Base-by-base conservation (phyloP, 1,140 invertebrate genomes). In the Papilio aristodemus region DNA sequence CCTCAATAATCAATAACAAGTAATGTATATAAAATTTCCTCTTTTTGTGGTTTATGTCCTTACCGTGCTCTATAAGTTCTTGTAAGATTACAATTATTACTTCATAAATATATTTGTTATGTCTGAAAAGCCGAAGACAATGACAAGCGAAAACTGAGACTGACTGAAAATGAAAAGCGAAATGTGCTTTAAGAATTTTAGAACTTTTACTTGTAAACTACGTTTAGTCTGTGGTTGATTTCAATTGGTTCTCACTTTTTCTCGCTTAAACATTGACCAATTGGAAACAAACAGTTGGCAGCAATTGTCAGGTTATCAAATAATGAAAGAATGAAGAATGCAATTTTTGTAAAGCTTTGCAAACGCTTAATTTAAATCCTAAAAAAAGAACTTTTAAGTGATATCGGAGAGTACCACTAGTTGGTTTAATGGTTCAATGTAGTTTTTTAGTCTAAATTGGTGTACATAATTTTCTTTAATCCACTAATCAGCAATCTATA, bases 201-300 rank as follows among this genome's bases (percentile, higher is more conserved):
- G 17, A 22, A 17, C 46, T 54, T 54, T 54, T 25, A 64, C 13
- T 17, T n/a, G 22, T 27, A 22, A 6, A 22, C 46, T 32, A 66
- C 59, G 66, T 69, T 68, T 70, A 41, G 19, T 73, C 73, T 77
- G 64, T 71, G 72, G 57, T 25, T 10, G 17, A 25, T 37, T 64
- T 2, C 41, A 41, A 76, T 78, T 80, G 76, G 76, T 71, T 71
- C 37, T 60, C 46, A 54, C 19, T 54, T 54, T 10, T 22, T 54
- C 7, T 73, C 80, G 75, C 77, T 62, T 64, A 74, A 58, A 78
- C 78, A 81, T 76, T 72, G 75, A 72, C 88, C 88, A 89, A 90
- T 90, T 72, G 81, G 70, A 81, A 83, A 78, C 76, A 81, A 89
- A 90, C 87, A 89, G 78, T 83, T 90, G 87, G 87, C 86, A 81